Base-by-base conservation (phyloP, 2,113 vertebrate genomes). In the Cyphomyrus discorhynchus region DNA sequence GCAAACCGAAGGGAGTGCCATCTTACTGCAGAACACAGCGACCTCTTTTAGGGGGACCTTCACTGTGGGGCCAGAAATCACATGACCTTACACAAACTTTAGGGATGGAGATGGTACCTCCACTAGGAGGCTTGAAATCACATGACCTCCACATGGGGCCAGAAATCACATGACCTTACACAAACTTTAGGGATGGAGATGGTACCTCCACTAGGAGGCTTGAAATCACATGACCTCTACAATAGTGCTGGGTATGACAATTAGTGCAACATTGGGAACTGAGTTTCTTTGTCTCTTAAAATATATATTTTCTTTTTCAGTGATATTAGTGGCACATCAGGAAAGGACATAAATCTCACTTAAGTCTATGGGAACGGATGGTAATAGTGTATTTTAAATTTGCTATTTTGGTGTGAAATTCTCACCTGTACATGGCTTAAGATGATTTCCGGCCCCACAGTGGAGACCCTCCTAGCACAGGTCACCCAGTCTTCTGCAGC, bases 31-130 rank as follows among this genome's bases (percentile, higher is more conserved):
- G 62, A 62, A 27, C 58, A 66, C 24, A 27, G 24, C 24, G 9
- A 27, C 91, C 85, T 88, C 88, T 89, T 91, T 92, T 90, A 93
- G 92, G 89, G 94, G 95, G 96, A 95, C 95, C 6, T 45, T 6
- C 53, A 58, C 53, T 58, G 19, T 24, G 53, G 21, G 5, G 53
- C 53, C 19, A 1, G 19, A 7, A 24, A 58, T 58, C 39, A 31
- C n/a, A 31, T 66, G 62, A 70, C n/a, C 9, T 66, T 66, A 66
- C 3, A 1, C n/a, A 66, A 27, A 62, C 58, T 62, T 62, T 27
- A 10, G 8, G 24, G 3, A 62, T 0, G 2, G 58, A 62, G 7
- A 24, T 10, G 24, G 24, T n/a, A 95, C 95, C 42, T 45, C 1
- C 53, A 56, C 53, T 56, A 66, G 27, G 53, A 5, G 5, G 53